Percentiles rank a stretch among this genome's conserved stretches.
These are phyloP conservation scores for Periophthalmus magnuspinnatus DNA, from an alignment of 2,797 vertebrate species.

Conservation along the genomic window DNA sequence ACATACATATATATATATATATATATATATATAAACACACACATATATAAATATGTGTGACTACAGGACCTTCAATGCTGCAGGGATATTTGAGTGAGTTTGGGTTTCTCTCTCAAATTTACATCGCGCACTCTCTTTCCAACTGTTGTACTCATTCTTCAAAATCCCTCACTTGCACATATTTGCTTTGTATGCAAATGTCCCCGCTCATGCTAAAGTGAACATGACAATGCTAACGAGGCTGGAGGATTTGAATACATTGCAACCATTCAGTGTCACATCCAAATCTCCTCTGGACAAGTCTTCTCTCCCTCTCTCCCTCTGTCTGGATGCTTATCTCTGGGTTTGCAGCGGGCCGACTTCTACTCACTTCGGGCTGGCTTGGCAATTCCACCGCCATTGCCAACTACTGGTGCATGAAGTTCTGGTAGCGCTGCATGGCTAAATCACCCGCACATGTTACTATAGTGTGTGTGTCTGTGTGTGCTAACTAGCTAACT, in stretches of 20 bases:
- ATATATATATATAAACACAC: too few species aligned
- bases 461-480: neutral
- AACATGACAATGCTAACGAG: conserved; percentile 17
- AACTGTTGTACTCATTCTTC: neutral
- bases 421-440: conserved; percentile 39
- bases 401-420: conserved; percentile 50
- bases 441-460: conserved; percentile 49
- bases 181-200: conserved; percentile 23
- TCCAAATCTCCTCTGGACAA: conserved; percentile 18
- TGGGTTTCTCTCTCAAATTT: neutral
- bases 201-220: conserved; percentile 13
- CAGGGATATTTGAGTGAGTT: neutral
- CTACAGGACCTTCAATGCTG: too few species aligned
- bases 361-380: conserved; percentile 26
- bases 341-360: conserved; percentile 41
- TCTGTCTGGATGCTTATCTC: conserved; percentile 61
- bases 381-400: conserved; percentile 38
- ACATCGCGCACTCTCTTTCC: neutral
- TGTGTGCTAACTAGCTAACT: neutral
- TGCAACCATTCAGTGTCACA: conserved; percentile 20
- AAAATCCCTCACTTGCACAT: neutral
- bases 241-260: conserved; percentile 9
- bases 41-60: too few species aligned
- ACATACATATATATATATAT: too few species aligned
- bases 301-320: conserved; percentile 9